Evolutionary conservation across 2,888 invertebrate species (phyloP).

Genomic region (Lobophora halterata): DNA sequence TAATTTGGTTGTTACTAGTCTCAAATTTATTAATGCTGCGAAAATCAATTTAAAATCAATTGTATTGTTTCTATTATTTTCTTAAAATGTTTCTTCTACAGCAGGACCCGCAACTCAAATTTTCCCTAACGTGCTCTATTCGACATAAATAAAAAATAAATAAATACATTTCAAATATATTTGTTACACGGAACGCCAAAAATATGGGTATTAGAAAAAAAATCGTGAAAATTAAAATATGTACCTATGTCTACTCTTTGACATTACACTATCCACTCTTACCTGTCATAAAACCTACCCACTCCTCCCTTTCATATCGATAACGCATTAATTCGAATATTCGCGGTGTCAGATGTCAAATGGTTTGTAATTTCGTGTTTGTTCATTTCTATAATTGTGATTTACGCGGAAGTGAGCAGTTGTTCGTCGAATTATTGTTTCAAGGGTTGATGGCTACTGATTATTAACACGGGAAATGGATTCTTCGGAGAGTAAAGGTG

Average conservation of each 20-base stretch:
- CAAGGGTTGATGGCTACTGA: slow-evolving; percentile 14
- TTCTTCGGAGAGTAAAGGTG: background rate
- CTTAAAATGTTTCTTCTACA: too few species aligned
- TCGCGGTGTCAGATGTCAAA: slow-evolving; percentile 81
- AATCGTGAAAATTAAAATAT: too few species aligned
- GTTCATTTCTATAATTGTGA: slow-evolving; percentile 57
- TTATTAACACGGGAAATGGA: slow-evolving; percentile 3
- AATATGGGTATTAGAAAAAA: too few species aligned
- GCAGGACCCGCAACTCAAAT: too few species aligned
- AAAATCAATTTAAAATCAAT: too few species aligned
- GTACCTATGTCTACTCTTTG: slow-evolving; percentile 19
- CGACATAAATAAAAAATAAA: too few species aligned
- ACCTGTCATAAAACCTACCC: slow-evolving; percentile 50
- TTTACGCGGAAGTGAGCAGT: slow-evolving; percentile 50
- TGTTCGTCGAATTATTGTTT: slow-evolving; percentile 24
- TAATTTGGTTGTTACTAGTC: too few species aligned
- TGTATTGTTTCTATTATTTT: too few species aligned
- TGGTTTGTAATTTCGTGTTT: slow-evolving; percentile 76
- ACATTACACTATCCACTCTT: slow-evolving; percentile 2
- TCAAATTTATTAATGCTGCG: too few species aligned
- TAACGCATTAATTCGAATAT: slow-evolving; percentile 81
- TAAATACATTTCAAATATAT: too few species aligned
- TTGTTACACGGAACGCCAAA: too few species aligned
- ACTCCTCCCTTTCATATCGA: slow-evolving; percentile 71
- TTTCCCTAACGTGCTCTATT: too few species aligned